Evolutionary conservation across 2,888 invertebrate species (phyloP).

Genomic region (Hofmannophila pseudospretella): DNA sequence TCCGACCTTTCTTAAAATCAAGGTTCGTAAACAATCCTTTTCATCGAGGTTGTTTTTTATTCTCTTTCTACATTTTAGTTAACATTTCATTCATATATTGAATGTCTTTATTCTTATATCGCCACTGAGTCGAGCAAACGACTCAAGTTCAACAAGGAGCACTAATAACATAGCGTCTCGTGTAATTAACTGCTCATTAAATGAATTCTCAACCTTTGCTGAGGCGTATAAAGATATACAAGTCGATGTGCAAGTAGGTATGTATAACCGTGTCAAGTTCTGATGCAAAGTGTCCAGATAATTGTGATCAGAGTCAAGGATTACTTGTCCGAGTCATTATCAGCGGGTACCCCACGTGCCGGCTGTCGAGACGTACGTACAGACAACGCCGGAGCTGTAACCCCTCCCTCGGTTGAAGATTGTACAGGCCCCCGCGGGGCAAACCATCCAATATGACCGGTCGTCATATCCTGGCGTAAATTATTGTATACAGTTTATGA

Average conservation of each 20-base stretch:
- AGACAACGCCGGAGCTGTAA: neutral
- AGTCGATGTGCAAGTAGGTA: constrained; percentile 26
- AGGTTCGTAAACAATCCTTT: neutral
- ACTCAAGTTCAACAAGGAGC: constrained; percentile 60
- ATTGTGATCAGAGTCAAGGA: constrained; percentile 70
- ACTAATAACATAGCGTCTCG: constrained; percentile 49
- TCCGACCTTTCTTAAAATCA: too few species aligned
- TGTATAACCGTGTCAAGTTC: constrained; percentile 57
- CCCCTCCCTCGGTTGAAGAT: neutral
- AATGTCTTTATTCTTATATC: too few species aligned
- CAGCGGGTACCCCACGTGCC: constrained; percentile 19
- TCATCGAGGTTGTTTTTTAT: neutral
- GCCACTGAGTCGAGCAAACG: constrained; percentile 12
- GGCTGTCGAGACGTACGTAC: constrained; percentile 8
- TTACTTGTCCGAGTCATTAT: constrained; percentile 53
- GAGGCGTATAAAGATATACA: constrained; percentile 14
- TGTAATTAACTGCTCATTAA: constrained; percentile 59
- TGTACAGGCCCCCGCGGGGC: neutral
- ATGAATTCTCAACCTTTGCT: constrained; percentile 39
- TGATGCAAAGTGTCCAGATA: constrained; percentile 67
- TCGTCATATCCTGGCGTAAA: neutral
- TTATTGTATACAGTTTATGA: constrained; percentile 1
- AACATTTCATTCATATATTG: too few species aligned
- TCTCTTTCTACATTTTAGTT: too few species aligned
- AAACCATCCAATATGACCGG: neutral